Evolutionary conservation across 2,797 vertebrate genomes (phyloP).

Genomic region (Tiaroga cobitis): DNA sequence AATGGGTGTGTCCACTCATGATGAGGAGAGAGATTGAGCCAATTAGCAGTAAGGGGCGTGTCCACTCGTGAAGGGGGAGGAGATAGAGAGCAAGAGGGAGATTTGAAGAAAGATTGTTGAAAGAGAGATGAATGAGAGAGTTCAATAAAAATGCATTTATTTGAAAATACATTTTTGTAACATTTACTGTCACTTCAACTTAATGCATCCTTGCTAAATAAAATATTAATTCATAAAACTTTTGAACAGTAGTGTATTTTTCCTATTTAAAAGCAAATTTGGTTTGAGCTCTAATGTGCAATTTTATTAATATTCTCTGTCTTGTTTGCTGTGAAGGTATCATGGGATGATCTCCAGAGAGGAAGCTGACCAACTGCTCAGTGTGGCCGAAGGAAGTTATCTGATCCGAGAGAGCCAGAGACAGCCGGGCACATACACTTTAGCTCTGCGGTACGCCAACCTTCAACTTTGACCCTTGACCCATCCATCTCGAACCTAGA

Average conservation of each 20-base stretch:
- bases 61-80: too few species aligned
- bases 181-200: neutral
- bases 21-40: too few species aligned
- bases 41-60: too few species aligned
- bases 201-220: neutral
- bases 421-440: slow-evolving; percentile 95
- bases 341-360: slow-evolving; percentile 99
- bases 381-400: slow-evolving; percentile 96
- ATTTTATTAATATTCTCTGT: neutral
- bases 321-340: slow-evolving; percentile 78
- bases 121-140: too few species aligned
- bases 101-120: too few species aligned
- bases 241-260: neutral
- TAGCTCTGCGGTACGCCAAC: slow-evolving; percentile 89
- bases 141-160: neutral
- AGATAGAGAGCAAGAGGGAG: too few species aligned
- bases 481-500: neutral
- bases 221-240: neutral
- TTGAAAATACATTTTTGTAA: neutral
- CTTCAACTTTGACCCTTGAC: neutral
- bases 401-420: slow-evolving; percentile 98
- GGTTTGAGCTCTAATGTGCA: neutral
- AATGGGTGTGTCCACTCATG: too few species aligned
- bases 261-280: neutral
- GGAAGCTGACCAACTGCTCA: slow-evolving; percentile 92